Base-by-base conservation (phyloP, 1,140 invertebrate genomes). In the Bilobella aurantiaca region DNA sequence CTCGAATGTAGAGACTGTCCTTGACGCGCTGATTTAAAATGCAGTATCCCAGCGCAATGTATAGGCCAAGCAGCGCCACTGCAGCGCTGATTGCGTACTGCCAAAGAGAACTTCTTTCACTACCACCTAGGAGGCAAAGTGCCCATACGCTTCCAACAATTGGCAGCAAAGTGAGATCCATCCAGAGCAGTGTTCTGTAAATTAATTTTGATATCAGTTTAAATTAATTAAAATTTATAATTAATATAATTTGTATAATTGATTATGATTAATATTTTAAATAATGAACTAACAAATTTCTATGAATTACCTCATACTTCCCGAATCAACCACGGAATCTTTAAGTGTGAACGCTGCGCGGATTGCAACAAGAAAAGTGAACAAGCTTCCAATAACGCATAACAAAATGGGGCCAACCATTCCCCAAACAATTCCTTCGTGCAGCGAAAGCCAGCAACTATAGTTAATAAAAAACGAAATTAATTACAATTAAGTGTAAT, bases 391-490 rank as follows among this genome's bases (percentile, higher is more conserved):
- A n/a, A 86, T 75, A 0, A 90, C 86, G 66, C 89, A 82, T 34
- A 85, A 78, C 56, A 85, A 88, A 16, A 91, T 86, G 1, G 92
- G 92, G 8, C 89, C 89, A 69, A 95, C 88, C 62, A 95, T 80
- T 77, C 90, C 88, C 92, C 92, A 95, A 5, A 94, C 87, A 14
- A 93, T 87, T 27, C 86, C 87, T 75, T 95, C 91, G 75, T 94
- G 92, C 12, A 93, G 84, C 0, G 89, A 91, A n/a, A 96, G 80
- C 93, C 93, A 96, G 75, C 93, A 96, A 75, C 91, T 94, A 75
- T 47, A 81, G 81, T 68, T 61, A 59, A 58, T 46, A 66, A 66
- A 27, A 64, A 56, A 49, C 18, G 28, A 3, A 53, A 16, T 53
- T 23, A 53, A 53, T 18, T 5, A 5, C 3, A 62, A 30, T 58